Percentiles rank a stretch among this genome's conserved stretches.
These are phyloP conservation scores for Brachionus calyciflorus DNA, from an alignment of 1,140 invertebrate genomes.

Conservation along the genomic window DNA sequence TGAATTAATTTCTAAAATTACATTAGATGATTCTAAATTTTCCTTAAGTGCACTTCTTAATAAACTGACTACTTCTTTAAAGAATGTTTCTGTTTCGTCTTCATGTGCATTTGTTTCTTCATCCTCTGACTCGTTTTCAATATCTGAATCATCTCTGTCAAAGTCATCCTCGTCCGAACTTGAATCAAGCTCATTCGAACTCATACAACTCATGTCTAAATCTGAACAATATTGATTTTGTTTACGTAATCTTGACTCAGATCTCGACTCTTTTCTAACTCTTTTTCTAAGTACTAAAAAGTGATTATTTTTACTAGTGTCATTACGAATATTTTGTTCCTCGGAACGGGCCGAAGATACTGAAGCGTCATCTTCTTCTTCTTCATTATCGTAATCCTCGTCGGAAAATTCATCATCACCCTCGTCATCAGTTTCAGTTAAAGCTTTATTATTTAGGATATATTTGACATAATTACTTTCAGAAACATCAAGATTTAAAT, in stretches of 20 bases:
- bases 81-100: constrained; percentile 32
- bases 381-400: neutral
- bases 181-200: neutral
- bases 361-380: neutral
- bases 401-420: neutral
- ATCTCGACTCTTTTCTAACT: neutral
- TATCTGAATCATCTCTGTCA: neutral
- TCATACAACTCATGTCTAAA: neutral
- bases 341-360: neutral
- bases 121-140: neutral
- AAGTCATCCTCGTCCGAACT: neutral
- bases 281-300: neutral
- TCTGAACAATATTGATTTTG: neutral
- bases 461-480: constrained; percentile 21
- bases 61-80: neutral
- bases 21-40: constrained; percentile 10
- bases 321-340: neutral
- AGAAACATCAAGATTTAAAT: neutral
- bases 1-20: constrained; percentile 42
- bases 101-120: neutral
- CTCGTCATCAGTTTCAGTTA: constrained; percentile 2
- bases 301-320: constrained; percentile 3
- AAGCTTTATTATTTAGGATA: neutral
- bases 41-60: constrained; percentile 20
- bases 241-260: neutral